These are phyloP conservation scores for Cordilura impudica DNA, from an alignment of 2,888 invertebrate genomes.

Conservation along the genomic window DNA sequence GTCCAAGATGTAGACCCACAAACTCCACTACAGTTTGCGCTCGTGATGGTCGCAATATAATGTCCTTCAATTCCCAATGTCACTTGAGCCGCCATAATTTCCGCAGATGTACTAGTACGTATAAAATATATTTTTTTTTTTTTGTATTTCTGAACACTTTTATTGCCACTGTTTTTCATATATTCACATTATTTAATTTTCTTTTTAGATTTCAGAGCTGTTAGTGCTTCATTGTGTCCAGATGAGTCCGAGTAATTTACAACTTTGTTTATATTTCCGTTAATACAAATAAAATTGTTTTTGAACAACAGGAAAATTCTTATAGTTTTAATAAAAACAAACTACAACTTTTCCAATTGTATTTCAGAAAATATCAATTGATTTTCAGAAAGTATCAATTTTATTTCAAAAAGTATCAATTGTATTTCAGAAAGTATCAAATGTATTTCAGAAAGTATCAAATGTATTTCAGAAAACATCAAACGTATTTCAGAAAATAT, in stretches of 20 bases:
- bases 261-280: too few species aligned
- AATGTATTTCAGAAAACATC: too few species aligned
- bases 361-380: too few species aligned
- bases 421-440: too few species aligned
- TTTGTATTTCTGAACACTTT: neutral
- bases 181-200: neutral
- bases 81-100: conserved; percentile 18
- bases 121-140: neutral
- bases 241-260: neutral
- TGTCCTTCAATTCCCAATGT: conserved; percentile 25
- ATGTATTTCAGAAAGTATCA: too few species aligned
- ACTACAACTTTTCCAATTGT: too few species aligned
- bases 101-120: conserved; percentile 33
- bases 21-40: conserved; percentile 10
- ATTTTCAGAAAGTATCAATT: too few species aligned
- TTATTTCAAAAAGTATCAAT: too few species aligned
- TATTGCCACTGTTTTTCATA: neutral
- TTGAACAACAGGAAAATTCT: too few species aligned
- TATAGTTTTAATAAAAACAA: too few species aligned
- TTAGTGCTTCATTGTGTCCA: neutral
- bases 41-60: neutral
- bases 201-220: conserved; percentile 8
- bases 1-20: neutral
- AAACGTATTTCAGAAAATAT: too few species aligned
- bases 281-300: too few species aligned